Evolutionary conservation across 1,140 invertebrate species (phyloP), one percentile per base, ranked within the genome.

Genomic region (Zaprionus kolodkinae): DNA sequence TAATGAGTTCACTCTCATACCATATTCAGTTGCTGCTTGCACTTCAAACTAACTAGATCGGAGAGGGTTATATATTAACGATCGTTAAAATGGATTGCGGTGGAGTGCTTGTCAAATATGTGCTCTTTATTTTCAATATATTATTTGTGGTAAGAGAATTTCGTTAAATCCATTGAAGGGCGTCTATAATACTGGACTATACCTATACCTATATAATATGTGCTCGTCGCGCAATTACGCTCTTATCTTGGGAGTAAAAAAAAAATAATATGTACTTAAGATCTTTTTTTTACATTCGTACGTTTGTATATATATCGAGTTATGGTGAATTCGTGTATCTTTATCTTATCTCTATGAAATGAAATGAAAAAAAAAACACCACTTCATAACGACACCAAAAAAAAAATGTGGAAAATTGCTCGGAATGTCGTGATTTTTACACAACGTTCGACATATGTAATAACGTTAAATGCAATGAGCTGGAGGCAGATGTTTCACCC

Each of bases 81-180:
- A 50, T 12, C 10, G 21, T 3, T 17, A 78, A 68, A 50, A 92
- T 92, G 94, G 95, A 95, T 91, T 96, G 95, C 89, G 96, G 95
- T 85, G 96, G 95, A 93, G 94, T 95, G 90, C 95, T 95, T 93
- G 94, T 97, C 75, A 97, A 97, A 94, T 97, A 96, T 93, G 93
- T 97, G 78, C 94, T 97, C 15, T 97, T 97, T 91, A 93, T 96
- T 89, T 97, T 97, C 94, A 97, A 97, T 92, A 94, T 97, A 87
- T 91, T 97, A 60, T 97, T 97, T 93, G 96, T 96, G 93, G 96
- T 97, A 93, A 96, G 96, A n/a, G 17, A 25, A 25, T 13, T 36
- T 6, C 7, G 11, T 10, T 1, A 12, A 50, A 25, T 50, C 11
- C 6, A 3, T 50, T 25, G 10, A 45, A 45, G 17, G 15, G 15